Evolutionary conservation across 2,113 vertebrate species (phyloP), one percentile per base, ranked within the genome.

Genomic region (Elgaria multicarinata): DNA sequence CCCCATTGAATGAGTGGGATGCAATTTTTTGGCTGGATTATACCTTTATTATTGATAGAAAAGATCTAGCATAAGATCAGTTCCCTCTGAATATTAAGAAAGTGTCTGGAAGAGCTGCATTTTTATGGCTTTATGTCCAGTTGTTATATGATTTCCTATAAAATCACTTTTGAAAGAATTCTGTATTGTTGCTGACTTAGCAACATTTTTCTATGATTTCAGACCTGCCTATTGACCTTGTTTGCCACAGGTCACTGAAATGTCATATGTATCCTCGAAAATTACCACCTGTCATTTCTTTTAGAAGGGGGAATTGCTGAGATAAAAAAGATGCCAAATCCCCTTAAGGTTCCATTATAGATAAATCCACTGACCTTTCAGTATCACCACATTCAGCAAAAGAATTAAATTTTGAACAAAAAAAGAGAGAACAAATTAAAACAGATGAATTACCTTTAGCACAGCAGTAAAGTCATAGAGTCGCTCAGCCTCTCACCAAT

Each of bases 281-380:
- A 89, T 89, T 84, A 67, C 87, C 80, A 84, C 87, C 81, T 89
- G 72, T 83, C 80, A 89, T 83, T 67, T 83, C 78, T 84, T 83
- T 67, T 10, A 76, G 87, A 83, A 83, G 81, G 42, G 42, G 58
- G 42, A 78, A 89, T 83, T 83, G 87, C 80, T 67, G 66, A 77
- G 87, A 89, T 75, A 82, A 83, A 36, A 77, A 31, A 39, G 22
- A 89, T 67, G 58, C 58, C 87, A 83, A 90, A 87, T 83, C 85
- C 62, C 78, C 55, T 90, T 90, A 83, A 87, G 77, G 79, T 86
- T 87, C 84, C 44, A 87, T 90, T 87, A 83, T 67, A 83, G 71
- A 87, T 83, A 87, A 90, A 77, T 87, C 71, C 78, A 77, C 71
- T 90, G 89, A 81, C 78, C 69, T 90, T 87, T 90, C 39, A 33